Percentiles rank a stretch among this genome's conserved stretches.
Conservation (phyloP, 2,797 vertebrate species). For the Crax fasciolata region DNA sequence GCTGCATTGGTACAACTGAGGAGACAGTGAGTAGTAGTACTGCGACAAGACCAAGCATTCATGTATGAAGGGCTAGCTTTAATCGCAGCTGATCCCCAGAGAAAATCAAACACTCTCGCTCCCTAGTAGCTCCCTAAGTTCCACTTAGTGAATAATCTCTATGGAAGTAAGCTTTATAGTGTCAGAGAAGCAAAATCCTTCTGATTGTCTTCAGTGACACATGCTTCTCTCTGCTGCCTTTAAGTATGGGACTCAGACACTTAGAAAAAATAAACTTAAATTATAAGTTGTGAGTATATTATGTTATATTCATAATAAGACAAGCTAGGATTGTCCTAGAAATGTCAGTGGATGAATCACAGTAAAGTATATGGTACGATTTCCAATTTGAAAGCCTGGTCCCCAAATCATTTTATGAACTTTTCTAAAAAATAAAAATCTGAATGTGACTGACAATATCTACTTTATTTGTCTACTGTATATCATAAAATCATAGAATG, state of each 20-base stretch:
- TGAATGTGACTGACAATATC: background rate
- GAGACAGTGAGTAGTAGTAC: background rate
- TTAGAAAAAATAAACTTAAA: conserved; percentile 6
- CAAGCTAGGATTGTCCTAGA: background rate
- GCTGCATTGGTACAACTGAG: background rate
- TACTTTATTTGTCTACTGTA: background rate
- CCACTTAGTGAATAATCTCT: background rate
- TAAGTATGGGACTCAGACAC: background rate
- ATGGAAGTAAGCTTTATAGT: background rate
- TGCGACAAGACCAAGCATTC: background rate
- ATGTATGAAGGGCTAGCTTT: background rate
- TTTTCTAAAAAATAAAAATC: background rate
- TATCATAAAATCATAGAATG: background rate
- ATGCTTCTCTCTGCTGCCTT: background rate
- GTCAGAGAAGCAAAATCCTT: conserved; percentile 18
- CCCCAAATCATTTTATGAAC: background rate
- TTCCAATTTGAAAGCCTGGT: background rate
- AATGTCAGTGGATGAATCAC: background rate
- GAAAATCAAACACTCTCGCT: background rate
- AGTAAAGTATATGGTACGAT: background rate
- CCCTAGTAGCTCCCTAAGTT: background rate
- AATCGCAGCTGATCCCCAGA: background rate
- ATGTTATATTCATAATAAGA: background rate
- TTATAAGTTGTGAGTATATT: conserved; percentile 1
- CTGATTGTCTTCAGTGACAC: background rate